Percentiles rank a stretch among this genome's conserved stretches.
Evolutionary conservation across 2,888 invertebrate genomes (phyloP).

Genomic region (Auanema freiburgensis): DNA sequence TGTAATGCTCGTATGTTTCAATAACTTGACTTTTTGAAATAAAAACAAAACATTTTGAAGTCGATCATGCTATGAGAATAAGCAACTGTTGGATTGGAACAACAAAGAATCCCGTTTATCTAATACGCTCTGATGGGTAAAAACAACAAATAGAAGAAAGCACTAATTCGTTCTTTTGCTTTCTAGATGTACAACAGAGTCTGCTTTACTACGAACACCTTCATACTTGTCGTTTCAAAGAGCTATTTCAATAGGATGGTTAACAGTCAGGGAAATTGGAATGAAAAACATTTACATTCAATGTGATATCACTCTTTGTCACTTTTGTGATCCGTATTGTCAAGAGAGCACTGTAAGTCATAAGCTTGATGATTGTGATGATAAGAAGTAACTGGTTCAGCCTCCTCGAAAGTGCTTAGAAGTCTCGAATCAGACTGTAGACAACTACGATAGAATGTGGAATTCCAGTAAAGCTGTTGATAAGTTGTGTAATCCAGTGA

Average conservation of each 20-base stretch:
- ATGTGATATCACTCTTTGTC: conserved; percentile 35
- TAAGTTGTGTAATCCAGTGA: no score
- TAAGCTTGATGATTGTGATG: background rate
- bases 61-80: conserved; percentile 40
- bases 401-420: background rate
- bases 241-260: conserved; percentile 38
- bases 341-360: conserved; percentile 34
- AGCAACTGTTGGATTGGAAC: conserved; percentile 43
- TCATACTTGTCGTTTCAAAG: conserved; percentile 28
- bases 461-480: background rate
- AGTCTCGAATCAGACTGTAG: background rate
- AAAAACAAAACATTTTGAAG: conserved; percentile 25
- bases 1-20: conserved; percentile 34
- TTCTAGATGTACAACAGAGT: conserved; percentile 32
- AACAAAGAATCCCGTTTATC: conserved; percentile 32
- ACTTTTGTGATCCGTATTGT: conserved; percentile 35
- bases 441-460: conserved; percentile 3
- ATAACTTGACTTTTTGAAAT: background rate
- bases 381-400: background rate
- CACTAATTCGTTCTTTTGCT: background rate
- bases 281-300: conserved; percentile 39
- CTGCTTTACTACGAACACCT: conserved; percentile 38
- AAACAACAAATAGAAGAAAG: background rate
- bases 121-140: conserved; percentile 31
- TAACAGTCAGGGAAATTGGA: conserved; percentile 34